Evolutionary conservation across 1,140 invertebrate species (phyloP), one percentile per base, ranked within the genome.

Genomic region (Drosophila persimilis): DNA sequence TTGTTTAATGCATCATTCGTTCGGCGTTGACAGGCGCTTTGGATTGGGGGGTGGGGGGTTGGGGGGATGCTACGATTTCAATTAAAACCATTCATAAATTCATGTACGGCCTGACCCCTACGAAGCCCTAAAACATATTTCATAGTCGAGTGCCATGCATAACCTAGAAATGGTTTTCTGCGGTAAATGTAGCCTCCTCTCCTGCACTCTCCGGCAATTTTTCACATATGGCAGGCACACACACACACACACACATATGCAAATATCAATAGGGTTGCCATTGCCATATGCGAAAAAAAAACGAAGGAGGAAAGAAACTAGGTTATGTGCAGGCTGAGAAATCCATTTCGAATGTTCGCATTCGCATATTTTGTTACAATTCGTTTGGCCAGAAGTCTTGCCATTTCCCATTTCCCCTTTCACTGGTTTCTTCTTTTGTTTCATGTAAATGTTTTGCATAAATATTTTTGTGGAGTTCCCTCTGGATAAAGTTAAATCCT

Each of bases 191-290:
- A 1, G 17, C 35, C 63, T n/a, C 35, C 48, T 26, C 17, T 11
- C 8, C 15, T 17, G 8, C 24, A 48, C 24, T 56, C 22, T 15
- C 17, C 17, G 73, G 58, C 45, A 57, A 69, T 67, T 69, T 73
- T 73, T 73, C 58, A 71, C 59, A 73, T 63, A 73, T 73, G 70
- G 52, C 65, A 69, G 35, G 35, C 35, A 39, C 29, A 31, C 8
- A 31, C 66, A 69, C 17, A 17, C 17, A 17, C 26, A 29, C 26
- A 29, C 8, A 31, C 66, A 69, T 69, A 70, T 70, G 66, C 66
- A 73, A 73, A 73, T 73, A 73, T 73, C 67, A 73, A 73, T 73
- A 73, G 69, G 59, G 51, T 55, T 63, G 41, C 35, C 70, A 73
- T 69, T 69, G 66, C 66, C 46, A 56, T 57, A 70, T 35, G 17